These are phyloP conservation scores for Momotus momota DNA, from an alignment of 2,797 vertebrate species.

Conservation along the genomic window DNA sequence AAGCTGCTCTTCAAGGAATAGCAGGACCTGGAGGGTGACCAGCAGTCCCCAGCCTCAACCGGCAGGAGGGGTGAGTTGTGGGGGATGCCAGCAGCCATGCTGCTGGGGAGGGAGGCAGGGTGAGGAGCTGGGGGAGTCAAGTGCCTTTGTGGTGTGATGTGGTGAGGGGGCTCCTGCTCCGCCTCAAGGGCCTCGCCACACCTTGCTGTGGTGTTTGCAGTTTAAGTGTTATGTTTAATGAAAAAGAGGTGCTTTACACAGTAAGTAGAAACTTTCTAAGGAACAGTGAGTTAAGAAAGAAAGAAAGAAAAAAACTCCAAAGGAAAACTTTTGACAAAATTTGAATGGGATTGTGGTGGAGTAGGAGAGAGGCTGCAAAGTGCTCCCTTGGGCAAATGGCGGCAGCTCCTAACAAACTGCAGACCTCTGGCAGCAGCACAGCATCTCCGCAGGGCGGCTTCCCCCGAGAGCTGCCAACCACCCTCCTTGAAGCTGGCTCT, in stretches of 20 bases:
- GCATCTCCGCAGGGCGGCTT: background rate
- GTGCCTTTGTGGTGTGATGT: background rate
- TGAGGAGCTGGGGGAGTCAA: background rate
- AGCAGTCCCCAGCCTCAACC: background rate
- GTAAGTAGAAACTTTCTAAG: background rate
- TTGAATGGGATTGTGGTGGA: background rate
- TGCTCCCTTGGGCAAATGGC: accelerated
- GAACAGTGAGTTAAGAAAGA: background rate
- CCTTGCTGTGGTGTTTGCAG: accelerated
- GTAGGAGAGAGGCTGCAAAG: background rate
- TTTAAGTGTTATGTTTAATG: background rate
- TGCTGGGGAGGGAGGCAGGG: background rate
- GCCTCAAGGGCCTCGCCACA: accelerated
- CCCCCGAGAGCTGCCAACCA: accelerated
- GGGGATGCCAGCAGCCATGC: accelerated
- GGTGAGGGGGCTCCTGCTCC: background rate
- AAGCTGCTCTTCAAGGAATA: background rate
- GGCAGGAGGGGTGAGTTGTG: background rate
- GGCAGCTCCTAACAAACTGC: background rate
- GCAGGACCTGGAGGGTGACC: background rate
- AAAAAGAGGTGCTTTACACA: background rate
- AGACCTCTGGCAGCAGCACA: accelerated
- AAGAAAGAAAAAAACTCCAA: accelerated
- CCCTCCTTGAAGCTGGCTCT: accelerated
- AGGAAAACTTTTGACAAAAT: background rate